phyloP scores from a whole-genome alignment of 1,140 invertebrate genomes.

The Dinoponera quadriceps region DNA sequence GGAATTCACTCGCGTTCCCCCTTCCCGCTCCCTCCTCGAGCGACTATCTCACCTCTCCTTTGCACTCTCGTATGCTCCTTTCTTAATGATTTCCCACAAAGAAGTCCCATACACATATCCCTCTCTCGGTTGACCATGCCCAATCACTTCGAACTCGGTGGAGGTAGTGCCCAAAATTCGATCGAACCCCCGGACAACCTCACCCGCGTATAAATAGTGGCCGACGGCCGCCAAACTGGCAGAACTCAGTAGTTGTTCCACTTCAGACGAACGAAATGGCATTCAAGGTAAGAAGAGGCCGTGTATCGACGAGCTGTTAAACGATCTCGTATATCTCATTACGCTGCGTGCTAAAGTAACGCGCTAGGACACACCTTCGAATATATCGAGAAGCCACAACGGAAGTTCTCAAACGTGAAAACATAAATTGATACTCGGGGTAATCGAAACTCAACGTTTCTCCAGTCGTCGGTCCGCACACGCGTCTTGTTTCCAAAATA shows the following conservation, averaged over 20 bases:
- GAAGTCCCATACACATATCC: constrained; percentile 63
- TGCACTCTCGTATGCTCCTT: constrained; percentile 62
- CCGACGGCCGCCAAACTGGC: constrained; percentile 42
- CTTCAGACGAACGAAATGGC: constrained; percentile 72
- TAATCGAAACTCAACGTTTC: no score
- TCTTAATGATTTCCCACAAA: constrained; percentile 66
- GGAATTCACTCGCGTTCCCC: constrained; percentile 44
- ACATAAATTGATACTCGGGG: no score
- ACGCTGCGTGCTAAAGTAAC: no score
- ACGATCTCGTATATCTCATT: neutral
- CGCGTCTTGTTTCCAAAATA: no score
- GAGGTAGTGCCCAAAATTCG: constrained; percentile 66
- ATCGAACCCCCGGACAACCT: constrained; percentile 62
- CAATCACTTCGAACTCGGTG: constrained; percentile 65
- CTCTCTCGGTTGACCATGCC: constrained; percentile 66
- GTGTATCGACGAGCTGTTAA: neutral
- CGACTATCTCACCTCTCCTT: constrained; percentile 54
- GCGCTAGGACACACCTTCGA: no score
- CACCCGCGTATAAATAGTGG: constrained; percentile 74
- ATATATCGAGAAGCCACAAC: no score
- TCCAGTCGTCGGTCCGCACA: no score
- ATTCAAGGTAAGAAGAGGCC: constrained; percentile 74
- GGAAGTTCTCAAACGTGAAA: no score
- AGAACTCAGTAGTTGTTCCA: constrained; percentile 66
- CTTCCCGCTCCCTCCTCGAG: no score